Evolutionary conservation across 1,140 invertebrate species (phyloP).

Genomic region (Heliconius congener): DNA sequence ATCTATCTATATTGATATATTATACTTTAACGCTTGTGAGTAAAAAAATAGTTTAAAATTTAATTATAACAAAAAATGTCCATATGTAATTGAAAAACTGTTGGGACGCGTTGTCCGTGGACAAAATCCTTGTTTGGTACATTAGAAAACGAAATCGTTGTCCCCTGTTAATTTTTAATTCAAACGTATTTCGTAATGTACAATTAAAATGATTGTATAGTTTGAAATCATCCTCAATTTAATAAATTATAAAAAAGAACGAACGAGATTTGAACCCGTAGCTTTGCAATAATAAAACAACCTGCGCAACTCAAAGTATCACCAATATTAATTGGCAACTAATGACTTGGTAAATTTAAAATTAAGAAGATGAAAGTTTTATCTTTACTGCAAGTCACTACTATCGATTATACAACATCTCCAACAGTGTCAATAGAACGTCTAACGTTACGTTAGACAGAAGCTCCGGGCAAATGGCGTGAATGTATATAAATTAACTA

Average conservation of each 20-base stretch:
- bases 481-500: not conserved
- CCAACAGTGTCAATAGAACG: not conserved
- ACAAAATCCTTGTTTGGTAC: too few relatives aligned
- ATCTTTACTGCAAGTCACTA: conserved; percentile 4
- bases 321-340: not conserved
- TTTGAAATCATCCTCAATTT: too few relatives aligned
- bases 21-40: too few relatives aligned
- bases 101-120: too few relatives aligned
- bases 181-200: too few relatives aligned
- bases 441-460: not conserved
- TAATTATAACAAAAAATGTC: too few relatives aligned
- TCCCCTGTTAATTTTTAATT: too few relatives aligned
- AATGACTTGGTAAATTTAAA: conserved; percentile 11
- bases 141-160: too few relatives aligned
- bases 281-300: not conserved
- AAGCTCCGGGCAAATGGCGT: not conserved
- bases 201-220: too few relatives aligned
- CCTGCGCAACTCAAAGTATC: not conserved
- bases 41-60: too few relatives aligned
- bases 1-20: too few relatives aligned
- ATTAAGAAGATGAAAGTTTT: conserved; percentile 3
- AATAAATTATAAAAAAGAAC: not conserved
- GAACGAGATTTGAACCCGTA: not conserved
- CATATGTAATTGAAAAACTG: too few relatives aligned
- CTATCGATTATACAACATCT: not conserved